Evolutionary conservation across 2,888 invertebrate species (phyloP).

Genomic region (Drosophila tanythrix): DNA sequence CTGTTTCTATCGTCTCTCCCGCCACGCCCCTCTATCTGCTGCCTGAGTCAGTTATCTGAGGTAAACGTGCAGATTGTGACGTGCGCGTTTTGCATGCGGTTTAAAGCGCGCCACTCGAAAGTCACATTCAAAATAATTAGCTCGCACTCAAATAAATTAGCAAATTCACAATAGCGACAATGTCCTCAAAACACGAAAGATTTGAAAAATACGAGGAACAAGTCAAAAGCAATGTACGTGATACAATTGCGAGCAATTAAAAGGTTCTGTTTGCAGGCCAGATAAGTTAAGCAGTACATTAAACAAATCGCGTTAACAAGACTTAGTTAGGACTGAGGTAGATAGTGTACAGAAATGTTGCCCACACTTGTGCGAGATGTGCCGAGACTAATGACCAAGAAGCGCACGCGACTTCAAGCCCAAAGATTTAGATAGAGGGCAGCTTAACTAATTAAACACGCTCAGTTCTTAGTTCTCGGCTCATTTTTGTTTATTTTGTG

Average conservation of each 20-base stretch:
- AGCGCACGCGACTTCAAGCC: constrained; percentile 47
- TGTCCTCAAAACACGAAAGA: not conserved
- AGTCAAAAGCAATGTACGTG: constrained; percentile 13
- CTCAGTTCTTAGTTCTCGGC: constrained; percentile 25
- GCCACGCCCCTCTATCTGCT: not conserved
- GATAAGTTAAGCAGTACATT: constrained; percentile 19
- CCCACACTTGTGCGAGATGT: constrained; percentile 3
- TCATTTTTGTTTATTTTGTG: constrained; percentile 6
- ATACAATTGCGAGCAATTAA: constrained; percentile 30
- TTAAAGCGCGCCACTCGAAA: constrained; percentile 32
- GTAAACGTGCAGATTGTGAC: constrained; percentile 39
- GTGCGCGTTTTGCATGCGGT: constrained; percentile 49
- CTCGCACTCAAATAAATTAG: constrained; percentile 57
- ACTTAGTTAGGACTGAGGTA: not conserved
- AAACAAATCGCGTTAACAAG: constrained; percentile 34
- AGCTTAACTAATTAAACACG: constrained; percentile 62
- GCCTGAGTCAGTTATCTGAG: not conserved
- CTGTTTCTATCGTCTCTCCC: not conserved
- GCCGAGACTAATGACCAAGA: constrained; percentile 40
- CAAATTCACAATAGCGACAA: constrained; percentile 27
- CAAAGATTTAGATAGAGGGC: constrained; percentile 44
- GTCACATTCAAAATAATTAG: constrained; percentile 55
- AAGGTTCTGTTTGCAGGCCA: constrained; percentile 16
- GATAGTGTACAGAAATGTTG: constrained; percentile 1
- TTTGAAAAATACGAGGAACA: not conserved